Conservation (phyloP, 2,797 vertebrate species). For the Perodicticus potto region DNA sequence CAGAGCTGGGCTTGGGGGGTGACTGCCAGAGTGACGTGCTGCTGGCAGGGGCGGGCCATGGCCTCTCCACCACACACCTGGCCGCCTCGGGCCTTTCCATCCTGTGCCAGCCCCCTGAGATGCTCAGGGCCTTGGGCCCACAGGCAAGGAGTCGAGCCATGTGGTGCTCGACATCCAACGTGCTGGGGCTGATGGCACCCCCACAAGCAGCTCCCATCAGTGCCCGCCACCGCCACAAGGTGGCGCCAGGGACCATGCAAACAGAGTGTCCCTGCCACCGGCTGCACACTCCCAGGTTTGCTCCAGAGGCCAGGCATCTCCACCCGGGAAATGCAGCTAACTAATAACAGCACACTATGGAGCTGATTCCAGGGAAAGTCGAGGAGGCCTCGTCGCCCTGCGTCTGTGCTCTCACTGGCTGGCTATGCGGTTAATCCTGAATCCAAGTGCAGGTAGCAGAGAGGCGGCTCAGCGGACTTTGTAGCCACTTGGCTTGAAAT, state of each 20-base stretch:
- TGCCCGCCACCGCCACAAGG: not conserved
- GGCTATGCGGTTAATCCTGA: fast-evolving
- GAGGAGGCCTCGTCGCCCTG: too few species aligned
- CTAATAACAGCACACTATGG: too few species aligned
- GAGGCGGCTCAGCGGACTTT: fast-evolving
- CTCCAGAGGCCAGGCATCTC: too few species aligned
- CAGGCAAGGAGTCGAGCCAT: not conserved
- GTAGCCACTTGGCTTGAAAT: fast-evolving
- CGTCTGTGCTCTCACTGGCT: too few species aligned
- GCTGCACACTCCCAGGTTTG: fast-evolving
- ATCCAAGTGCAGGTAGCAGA: not conserved
- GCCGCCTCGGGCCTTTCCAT: not conserved
- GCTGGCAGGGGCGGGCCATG: fast-evolving
- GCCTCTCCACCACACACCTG: not conserved
- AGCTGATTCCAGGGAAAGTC: not conserved
- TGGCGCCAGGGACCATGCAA: not conserved
- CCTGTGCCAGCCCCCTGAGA: not conserved
- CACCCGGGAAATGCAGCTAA: not conserved
- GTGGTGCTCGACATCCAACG: fast-evolving
- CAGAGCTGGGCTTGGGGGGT: fast-evolving
- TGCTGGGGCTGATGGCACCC: too few species aligned
- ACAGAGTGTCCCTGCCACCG: fast-evolving
- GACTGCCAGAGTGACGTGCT: too few species aligned
- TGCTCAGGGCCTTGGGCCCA: too few species aligned
- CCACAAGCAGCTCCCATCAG: fast-evolving